Base-by-base conservation (phyloP, 2,888 invertebrate genomes). In the Tryphoninae sp. region DNA sequence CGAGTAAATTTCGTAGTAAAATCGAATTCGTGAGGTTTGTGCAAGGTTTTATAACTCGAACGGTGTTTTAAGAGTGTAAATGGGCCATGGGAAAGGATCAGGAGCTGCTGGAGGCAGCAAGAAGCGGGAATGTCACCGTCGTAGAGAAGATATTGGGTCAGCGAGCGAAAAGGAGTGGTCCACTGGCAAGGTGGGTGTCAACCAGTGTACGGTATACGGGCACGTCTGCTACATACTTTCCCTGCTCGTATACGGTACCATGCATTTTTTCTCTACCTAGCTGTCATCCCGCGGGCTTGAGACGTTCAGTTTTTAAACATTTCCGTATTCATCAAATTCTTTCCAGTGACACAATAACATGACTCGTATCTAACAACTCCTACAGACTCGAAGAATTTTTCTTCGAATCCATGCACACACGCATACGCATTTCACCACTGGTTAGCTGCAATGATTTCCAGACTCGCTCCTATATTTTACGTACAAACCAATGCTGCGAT, bases 81-180 rank as follows among this genome's bases (percentile, higher is more conserved):
- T 92, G 92, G 92, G 90, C 91, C 91, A 98, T 98, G 98, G 98
- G 98, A 92, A 98, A 98, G 93, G 98, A 98, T 93, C 97, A 98
- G 93, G 98, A 98, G 93, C 95, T 98, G 93, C 94, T 98, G 92
- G 98, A 98, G 92, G 98, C 98, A 88, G 97, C 98, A 87, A 95
- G 98, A 90, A 97, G 96, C 93, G 98, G 98, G 91, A 97, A 98
- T 93, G 95, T 96, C 89, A 94, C 95, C 87, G 95, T 96, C 89
- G 97, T 98, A 86, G 98, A 98, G 93, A 98, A 97, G 94, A 96
- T 98, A 91, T 94, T 98, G 89, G 95, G 95, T 88, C 96, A 97
- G 93, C 95, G 96, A 93, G 95, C 96, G 90, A 97, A 96, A 94
- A 96, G 97, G 94, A 97, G 96, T 94, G 98, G 98, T 94, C 97